A percentile compares a stretch with the other conserved stretches of the same genome.
Evolutionary conservation across 2,888 invertebrate species (phyloP).

Genomic region (Acleris holmiana): DNA sequence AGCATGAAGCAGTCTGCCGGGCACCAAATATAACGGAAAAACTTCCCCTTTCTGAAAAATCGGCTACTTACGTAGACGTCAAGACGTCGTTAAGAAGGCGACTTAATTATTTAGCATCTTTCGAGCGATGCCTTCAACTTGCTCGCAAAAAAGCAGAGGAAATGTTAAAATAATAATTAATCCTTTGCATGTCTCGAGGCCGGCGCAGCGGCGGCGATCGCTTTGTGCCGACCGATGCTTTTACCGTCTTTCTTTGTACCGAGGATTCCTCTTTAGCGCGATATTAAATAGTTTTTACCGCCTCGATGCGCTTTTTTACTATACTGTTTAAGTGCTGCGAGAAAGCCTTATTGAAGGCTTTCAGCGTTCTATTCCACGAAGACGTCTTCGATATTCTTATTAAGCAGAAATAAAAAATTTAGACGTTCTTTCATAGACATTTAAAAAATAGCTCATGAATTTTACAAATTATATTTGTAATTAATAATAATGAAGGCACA

Average conservation of each 20-base stretch:
- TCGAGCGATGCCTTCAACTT: conserved; percentile 82
- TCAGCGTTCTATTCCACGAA: conserved; percentile 39
- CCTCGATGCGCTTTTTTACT: conserved; percentile 69
- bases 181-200: conserved; percentile 62
- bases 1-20: conserved; percentile 38
- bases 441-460: too few relatives aligned
- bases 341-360: conserved; percentile 49
- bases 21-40: conserved; percentile 50
- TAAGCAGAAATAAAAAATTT: conserved; percentile 14
- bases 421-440: neutral
- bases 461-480: neutral
- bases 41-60: conserved; percentile 56
- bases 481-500: neutral
- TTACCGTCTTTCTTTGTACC: conserved; percentile 68
- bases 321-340: conserved; percentile 51
- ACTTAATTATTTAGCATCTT: conserved; percentile 83
- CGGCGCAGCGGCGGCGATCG: conserved; percentile 53
- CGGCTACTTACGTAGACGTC: conserved; percentile 63
- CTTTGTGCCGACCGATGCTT: conserved; percentile 71
- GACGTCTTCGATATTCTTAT: conserved; percentile 29
- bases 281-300: conserved; percentile 82
- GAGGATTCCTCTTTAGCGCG: conserved; percentile 61
- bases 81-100: conserved; percentile 73
- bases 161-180: conserved; percentile 84
- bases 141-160: conserved; percentile 77